Base-by-base conservation (phyloP, 2,888 invertebrate genomes). In the Tolmerus cingulatus region DNA sequence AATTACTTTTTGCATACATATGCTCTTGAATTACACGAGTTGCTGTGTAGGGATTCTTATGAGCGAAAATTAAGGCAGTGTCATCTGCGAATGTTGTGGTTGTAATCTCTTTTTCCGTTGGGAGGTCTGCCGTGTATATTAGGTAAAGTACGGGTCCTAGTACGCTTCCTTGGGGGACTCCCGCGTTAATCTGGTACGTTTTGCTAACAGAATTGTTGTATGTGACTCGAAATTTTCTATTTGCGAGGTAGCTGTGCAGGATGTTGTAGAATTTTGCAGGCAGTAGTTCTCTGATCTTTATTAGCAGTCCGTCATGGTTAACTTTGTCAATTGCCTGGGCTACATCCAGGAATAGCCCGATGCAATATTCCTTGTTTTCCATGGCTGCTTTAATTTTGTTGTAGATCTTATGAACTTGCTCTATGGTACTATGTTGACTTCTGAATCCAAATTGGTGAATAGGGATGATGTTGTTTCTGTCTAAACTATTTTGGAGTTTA, bases 321-420 rank as follows among this genome's bases (percentile, higher is more conserved):
- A 37, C 84, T 66, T 30, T 86, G 55, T 86, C 86, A 43, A 86
- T 77, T n/a, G 76, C 77, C 55, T 86, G 76, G 8, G 76, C 76
- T 27, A 86, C 55, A 14, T 86, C 86, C 23, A 86, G 40, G 51
- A 77, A 86, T 19, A 86, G 30, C 34, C 46, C 76, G 43, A 51
- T 43, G 40, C 86, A 86, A 27, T 34, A 34, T 34, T 86, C 16
- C 30, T 77, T 86, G 23, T 51, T 43, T 86, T 76, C 86, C 8
- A 86, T 30, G 14, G 76, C 76, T 30, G 43, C 27, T 16, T 86
- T 76, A 12, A 87, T 79, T 23, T 46, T 34, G 27, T 78, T 34
- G 23, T 43, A 57, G 16, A 87, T 74, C 14, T 43, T 79, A 34
- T 79, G 66, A 14, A 79, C 46, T 74, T 76, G 79, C 12, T 74